Evolutionary conservation across 2,797 vertebrate genomes (phyloP), one percentile per base, ranked within the genome.

Genomic region (Eptatretus atami): DNA sequence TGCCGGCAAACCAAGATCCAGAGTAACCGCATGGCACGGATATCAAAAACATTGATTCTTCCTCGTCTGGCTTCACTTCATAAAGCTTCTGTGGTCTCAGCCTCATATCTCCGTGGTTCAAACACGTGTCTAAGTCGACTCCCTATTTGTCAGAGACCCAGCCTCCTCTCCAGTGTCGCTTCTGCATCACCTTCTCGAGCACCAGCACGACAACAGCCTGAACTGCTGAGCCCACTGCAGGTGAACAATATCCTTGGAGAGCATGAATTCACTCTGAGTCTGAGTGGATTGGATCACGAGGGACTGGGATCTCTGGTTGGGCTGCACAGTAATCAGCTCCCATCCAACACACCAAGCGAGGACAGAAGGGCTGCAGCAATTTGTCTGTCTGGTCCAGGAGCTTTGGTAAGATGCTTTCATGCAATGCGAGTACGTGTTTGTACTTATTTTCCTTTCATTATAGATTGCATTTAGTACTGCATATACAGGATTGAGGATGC

Each of bases 251-350:
- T 72, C 15, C 66, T 77, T 10, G 74, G 73, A 69, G 67, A 69
- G 61, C 74, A 75, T 1, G 74, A 77, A 53, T 73, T 73, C 67
- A 73, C 69, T 65, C 69, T 71, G 65, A 70, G 66, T 19, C 55
- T 74, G 14, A 68, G 66, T 11, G 65, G 65, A 54, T 65, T 65
- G 52, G 65, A 69, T 2, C 67, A 67, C n/a, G 68, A 64, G 69
- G 71, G 71, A 15, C 68, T 71, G 1, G 68, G 72, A 52, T 73
- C 70, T 10, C 70, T 74, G 8, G 65, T 73, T 15, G 68, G 72
- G 60, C 75, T 77, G 65, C 71, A 77, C 66, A 77, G 75, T 64
- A 77, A 77, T 69, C 71, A 70, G 65, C 63, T 77, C 65, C 65
- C 71, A 5, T 71, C 76, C 44, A 76, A 76, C 65, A 66, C 67